Evolutionary conservation across 2,113 vertebrate species (phyloP), one percentile per base, ranked within the genome.

Genomic region (Tragelaphus imberbis): DNA sequence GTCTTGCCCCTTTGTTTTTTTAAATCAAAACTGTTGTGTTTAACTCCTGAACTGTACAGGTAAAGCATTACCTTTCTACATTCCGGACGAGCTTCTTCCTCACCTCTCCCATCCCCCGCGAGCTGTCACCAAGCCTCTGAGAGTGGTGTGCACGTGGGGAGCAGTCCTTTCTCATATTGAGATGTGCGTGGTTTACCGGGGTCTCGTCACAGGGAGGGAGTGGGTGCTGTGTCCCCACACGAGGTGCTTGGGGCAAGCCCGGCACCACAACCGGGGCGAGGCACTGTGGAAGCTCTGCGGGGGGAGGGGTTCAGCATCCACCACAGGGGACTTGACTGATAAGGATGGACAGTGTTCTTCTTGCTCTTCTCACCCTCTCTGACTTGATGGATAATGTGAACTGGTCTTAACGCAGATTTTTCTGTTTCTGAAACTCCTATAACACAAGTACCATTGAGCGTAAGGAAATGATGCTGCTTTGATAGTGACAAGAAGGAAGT

Each of bases 101-200:
- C 47, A 12, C 49, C 23, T 28, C 33, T 7, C 49, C 30, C 5
- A 25, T 49, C 49, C 80, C 89, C n/a, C 51, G 36, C 25, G 5
- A 28, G 84, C 98, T 90, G 93, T 98, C 97, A 98, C 98, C 97
- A 97, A 98, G 97, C 98, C 98, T 98, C 98, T 98, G 97, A 97
- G 97, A 98, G 98, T 92, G 97, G 97, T 98, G 98, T 98, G 92
- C 94, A 97, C 98, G 97, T 98, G 94, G 88, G 97, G 99, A 98
- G 98, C 98, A 98, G 98, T 97, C 98, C 98, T 99, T 99, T 99
- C 99, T 99, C 99, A 99, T 99, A 99, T 99, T 99, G 99, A 99
- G 99, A 99, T 98, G 98, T 98, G 98, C 98, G 98, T 98, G 98
- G 98, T 98, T 96, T 98, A 91, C 96, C 81, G 96, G 98, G 97